Evolutionary conservation across 2,797 vertebrate genomes (phyloP).

Genomic region (Chloroceryle inda): DNA sequence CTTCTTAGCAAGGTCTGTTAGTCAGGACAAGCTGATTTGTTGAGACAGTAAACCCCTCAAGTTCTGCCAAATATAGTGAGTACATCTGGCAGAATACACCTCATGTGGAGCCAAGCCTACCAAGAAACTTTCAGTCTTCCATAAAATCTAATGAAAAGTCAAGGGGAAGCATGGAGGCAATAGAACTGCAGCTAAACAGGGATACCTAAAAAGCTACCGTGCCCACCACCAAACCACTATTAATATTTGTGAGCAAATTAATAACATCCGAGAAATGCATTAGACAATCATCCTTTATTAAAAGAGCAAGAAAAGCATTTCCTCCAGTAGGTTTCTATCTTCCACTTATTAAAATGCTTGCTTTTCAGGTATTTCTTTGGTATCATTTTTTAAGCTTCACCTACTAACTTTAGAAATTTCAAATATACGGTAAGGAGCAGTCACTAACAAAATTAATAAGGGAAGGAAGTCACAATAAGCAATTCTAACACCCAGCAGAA

Average conservation of each 20-base stretch:
- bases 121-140: neutral
- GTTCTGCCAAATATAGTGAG: slow-evolving; percentile 58
- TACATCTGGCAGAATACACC: slow-evolving; percentile 50
- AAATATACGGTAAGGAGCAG: neutral
- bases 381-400: neutral
- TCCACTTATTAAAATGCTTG: neutral
- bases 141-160: neutral
- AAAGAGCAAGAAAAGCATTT: neutral
- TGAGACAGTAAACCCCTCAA: slow-evolving; percentile 25
- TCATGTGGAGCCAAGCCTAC: slow-evolving; percentile 45
- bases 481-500: neutral
- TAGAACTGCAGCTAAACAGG: neutral
- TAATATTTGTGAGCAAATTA: neutral
- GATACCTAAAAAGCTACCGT: neutral
- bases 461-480: neutral
- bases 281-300: neutral
- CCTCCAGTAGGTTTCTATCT: neutral
- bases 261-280: neutral
- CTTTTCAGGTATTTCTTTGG: neutral
- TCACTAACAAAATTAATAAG: neutral
- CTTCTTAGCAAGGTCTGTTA: slow-evolving; percentile 38
- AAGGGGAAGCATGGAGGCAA: neutral
- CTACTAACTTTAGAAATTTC: neutral
- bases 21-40: slow-evolving; percentile 25
- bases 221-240: neutral